Conservation (phyloP, 2,888 invertebrate genomes). For the Drosophila mulleri region DNA sequence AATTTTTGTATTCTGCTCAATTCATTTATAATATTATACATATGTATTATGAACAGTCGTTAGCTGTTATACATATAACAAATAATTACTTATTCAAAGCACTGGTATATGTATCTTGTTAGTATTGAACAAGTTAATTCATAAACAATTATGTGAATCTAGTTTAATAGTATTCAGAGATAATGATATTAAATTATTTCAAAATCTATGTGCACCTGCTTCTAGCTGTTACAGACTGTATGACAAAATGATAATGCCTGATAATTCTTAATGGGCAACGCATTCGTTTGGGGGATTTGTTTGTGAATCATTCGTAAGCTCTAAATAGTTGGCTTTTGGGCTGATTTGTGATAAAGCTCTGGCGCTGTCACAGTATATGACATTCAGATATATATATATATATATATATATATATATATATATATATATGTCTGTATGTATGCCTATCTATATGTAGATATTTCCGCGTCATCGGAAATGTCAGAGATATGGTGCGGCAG, state of each 20-base stretch:
- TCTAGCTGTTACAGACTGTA: background rate
- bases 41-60: background rate
- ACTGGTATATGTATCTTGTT: too few species aligned
- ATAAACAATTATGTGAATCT: too few species aligned
- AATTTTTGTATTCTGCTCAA: too few species aligned
- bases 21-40: background rate
- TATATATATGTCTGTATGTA: slow-evolving; percentile 6
- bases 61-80: slow-evolving; percentile 1
- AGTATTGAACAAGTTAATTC: too few species aligned
- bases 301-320: slow-evolving; percentile 31
- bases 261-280: slow-evolving; percentile 9
- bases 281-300: slow-evolving; percentile 45
- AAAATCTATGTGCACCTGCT: background rate
- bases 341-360: slow-evolving; percentile 35
- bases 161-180: too few species aligned
- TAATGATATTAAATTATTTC: too few species aligned
- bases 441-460: slow-evolving; percentile 7
- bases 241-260: background rate
- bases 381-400: background rate
- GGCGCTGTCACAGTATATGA: slow-evolving; percentile 11
- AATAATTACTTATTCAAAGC: background rate
- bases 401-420: slow-evolving; percentile 7
- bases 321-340: slow-evolving; percentile 15
- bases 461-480: slow-evolving; percentile 23
- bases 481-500: slow-evolving; percentile 19